These are phyloP conservation scores for Oreonectes daqikongensis DNA, from an alignment of 2,797 vertebrate species.

Conservation along the genomic window DNA sequence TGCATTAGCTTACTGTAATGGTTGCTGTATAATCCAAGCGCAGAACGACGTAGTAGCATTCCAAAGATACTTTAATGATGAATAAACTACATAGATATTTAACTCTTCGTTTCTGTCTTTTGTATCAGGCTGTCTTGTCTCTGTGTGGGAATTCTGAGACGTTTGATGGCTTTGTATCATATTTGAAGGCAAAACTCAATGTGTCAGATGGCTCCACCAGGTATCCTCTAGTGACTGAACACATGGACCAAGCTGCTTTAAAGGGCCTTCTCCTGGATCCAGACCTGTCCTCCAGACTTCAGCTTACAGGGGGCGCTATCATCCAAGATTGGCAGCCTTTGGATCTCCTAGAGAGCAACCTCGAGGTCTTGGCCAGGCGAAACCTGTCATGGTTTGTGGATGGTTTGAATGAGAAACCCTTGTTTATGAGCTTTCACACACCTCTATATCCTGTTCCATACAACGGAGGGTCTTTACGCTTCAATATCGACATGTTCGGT, in stretches of 20 bases:
- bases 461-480: conserved; percentile 48
- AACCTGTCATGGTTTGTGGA: conserved; percentile 58
- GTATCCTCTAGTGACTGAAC: conserved; percentile 4
- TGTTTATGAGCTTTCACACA: conserved; percentile 58
- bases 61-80: too few species aligned
- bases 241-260: conserved; percentile 45
- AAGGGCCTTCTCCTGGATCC: conserved; percentile 55
- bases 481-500: conserved; percentile 62
- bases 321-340: conserved; percentile 63
- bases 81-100: neutral
- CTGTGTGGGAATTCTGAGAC: conserved; percentile 38
- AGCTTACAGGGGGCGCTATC: conserved; percentile 56
- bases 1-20: too few species aligned
- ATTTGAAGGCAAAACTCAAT: conserved; percentile 53
- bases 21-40: too few species aligned
- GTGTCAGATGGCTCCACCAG: conserved; percentile 10
- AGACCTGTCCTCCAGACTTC: conserved; percentile 50
- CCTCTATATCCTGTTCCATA: conserved; percentile 56
- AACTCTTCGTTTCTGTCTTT: neutral
- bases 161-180: conserved; percentile 54
- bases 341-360: conserved; percentile 57
- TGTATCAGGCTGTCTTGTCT: conserved; percentile 51
- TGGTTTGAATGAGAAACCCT: conserved; percentile 32
- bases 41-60: too few species aligned
- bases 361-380: conserved; percentile 53